Evolutionary conservation across 2,113 vertebrate species (phyloP).

Genomic region (Hippocampus zosterae): DNA sequence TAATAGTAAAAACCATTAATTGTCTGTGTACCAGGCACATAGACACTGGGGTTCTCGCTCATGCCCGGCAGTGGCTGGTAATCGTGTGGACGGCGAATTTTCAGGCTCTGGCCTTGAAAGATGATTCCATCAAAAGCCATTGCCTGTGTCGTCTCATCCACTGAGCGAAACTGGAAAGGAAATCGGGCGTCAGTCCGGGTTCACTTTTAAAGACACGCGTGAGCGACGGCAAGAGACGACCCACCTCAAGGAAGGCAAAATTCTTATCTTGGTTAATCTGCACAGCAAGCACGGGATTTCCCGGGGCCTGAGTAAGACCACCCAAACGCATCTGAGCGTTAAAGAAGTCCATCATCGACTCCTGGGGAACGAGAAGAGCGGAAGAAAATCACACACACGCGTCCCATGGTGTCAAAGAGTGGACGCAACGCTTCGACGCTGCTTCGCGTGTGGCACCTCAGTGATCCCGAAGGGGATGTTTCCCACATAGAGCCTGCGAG

Average conservation of each 20-base stretch:
- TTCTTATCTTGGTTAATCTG: constrained; percentile 96
- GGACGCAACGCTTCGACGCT: not conserved
- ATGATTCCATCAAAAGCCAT: constrained; percentile 94
- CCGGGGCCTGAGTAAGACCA: constrained; percentile 87
- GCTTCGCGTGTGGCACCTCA: constrained; percentile 69
- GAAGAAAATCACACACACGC: not conserved
- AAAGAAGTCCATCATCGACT: constrained; percentile 95
- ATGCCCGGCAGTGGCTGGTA: constrained; percentile 91
- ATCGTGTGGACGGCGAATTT: constrained; percentile 88
- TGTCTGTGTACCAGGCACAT: constrained; percentile 82
- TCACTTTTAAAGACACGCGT: not conserved
- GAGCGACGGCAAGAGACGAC: not conserved
- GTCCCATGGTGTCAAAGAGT: not conserved
- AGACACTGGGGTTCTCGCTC: constrained; percentile 91
- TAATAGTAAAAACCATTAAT: constrained; percentile 65
- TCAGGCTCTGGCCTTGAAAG: constrained; percentile 90
- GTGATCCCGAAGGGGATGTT: constrained; percentile 93
- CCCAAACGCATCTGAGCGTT: constrained; percentile 91
- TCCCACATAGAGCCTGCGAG: constrained; percentile 86
- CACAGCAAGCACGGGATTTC: constrained; percentile 89
- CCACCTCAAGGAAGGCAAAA: constrained; percentile 89
- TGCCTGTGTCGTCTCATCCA: constrained; percentile 90
- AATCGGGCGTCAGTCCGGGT: not conserved
- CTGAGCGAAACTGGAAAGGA: constrained; percentile 82
- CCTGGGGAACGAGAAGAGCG: constrained; percentile 60